phyloP scores from a whole-genome alignment of 2,797 vertebrate genomes.

The Moxostoma hubbsi region DNA sequence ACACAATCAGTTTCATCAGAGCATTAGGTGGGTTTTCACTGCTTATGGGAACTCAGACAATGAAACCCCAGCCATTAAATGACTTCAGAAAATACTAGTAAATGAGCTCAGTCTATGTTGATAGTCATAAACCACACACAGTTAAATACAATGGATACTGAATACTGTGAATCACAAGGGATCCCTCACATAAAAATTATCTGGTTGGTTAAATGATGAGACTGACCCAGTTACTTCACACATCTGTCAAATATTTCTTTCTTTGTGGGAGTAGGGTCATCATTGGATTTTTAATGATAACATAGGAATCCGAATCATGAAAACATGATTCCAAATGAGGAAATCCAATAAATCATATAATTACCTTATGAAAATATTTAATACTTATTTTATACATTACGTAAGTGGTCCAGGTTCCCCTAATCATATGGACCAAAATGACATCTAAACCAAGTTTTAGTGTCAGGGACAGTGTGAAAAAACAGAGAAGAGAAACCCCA shows the following conservation, averaged over 20 bases:
- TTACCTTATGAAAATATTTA: no score
- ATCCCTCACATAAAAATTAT: constrained; percentile 1
- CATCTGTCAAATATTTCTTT: background rate
- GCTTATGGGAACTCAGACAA: constrained; percentile 45
- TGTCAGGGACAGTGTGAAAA: no score
- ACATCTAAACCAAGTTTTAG: no score
- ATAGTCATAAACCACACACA: constrained; percentile 58
- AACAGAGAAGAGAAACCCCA: no score
- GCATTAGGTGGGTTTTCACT: constrained; percentile 29
- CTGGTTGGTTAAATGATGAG: background rate
- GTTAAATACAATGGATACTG: constrained; percentile 52
- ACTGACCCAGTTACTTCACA: background rate
- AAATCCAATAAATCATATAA: no score
- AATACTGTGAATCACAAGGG: constrained; percentile 40
- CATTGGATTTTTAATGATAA: background rate
- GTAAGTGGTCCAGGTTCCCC: no score
- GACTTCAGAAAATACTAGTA: constrained; percentile 56
- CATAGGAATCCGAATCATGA: no score
- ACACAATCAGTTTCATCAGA: constrained; percentile 32
- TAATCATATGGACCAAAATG: no score
- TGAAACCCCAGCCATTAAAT: constrained; percentile 57
- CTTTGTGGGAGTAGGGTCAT: background rate
- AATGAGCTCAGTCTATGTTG: constrained; percentile 54
- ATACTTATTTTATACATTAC: no score
- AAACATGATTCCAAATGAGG: no score